Evolutionary conservation across 2,888 invertebrate genomes (phyloP).

Genomic region (Buathra laborator): DNA sequence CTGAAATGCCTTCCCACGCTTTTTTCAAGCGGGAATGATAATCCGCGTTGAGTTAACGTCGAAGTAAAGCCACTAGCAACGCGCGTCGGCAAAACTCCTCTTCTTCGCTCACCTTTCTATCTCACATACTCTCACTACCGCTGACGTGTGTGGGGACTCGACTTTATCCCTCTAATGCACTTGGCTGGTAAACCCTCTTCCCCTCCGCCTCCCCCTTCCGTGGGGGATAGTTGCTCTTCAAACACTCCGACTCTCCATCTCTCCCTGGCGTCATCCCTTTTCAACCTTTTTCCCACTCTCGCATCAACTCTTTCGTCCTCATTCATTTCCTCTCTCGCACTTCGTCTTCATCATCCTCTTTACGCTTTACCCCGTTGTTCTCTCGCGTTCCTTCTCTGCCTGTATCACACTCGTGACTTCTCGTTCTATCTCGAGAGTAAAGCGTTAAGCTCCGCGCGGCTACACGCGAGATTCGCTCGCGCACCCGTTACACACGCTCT

Average conservation of each 20-base stretch:
- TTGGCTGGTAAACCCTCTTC: slow-evolving; percentile 72
- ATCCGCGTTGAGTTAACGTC: slow-evolving; percentile 69
- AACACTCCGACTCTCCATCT: slow-evolving; percentile 69
- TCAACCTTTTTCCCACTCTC: slow-evolving; percentile 38
- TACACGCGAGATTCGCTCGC: not conserved
- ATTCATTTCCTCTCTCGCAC: slow-evolving; percentile 35
- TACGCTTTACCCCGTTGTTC: slow-evolving; percentile 22
- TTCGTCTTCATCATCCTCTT: slow-evolving; percentile 48
- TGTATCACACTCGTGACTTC: not conserved
- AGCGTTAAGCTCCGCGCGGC: not conserved
- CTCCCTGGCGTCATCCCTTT: slow-evolving; percentile 44
- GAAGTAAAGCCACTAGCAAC: slow-evolving; percentile 67
- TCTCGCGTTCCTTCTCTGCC: slow-evolving; percentile 22
- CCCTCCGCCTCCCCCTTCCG: slow-evolving; percentile 6
- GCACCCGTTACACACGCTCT: slow-evolving; percentile 13
- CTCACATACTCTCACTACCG: slow-evolving; percentile 47
- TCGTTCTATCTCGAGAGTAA: slow-evolving; percentile 31
- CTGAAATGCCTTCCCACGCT: slow-evolving; percentile 58
- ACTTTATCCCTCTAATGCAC: slow-evolving; percentile 76
- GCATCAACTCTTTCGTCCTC: slow-evolving; percentile 56
- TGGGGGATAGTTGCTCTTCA: slow-evolving; percentile 70
- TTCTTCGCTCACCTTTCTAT: slow-evolving; percentile 55
- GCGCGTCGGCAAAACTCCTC: slow-evolving; percentile 46
- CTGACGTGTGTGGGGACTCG: slow-evolving; percentile 67
- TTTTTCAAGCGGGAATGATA: slow-evolving; percentile 67